phyloP scores from a whole-genome alignment of 2,113 vertebrate genomes.

The Ibidorhyncha struthersii region DNA sequence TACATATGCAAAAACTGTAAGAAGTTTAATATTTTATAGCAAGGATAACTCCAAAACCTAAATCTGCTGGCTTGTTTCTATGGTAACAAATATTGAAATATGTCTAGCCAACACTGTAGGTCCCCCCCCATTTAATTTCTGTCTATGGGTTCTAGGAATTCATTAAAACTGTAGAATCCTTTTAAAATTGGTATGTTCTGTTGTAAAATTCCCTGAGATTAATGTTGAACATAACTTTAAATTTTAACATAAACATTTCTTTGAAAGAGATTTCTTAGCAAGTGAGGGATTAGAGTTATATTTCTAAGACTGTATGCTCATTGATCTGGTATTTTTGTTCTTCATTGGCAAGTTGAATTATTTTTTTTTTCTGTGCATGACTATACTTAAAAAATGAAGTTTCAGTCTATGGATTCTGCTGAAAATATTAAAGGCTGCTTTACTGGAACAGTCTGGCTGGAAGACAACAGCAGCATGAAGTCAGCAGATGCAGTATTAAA shows the following conservation, averaged over 20 bases:
- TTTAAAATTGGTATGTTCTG: constrained; percentile 30
- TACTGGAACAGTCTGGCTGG: background rate
- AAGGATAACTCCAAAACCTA: constrained; percentile 74
- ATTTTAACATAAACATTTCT: constrained; percentile 60
- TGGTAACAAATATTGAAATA: constrained; percentile 78
- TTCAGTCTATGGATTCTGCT: background rate
- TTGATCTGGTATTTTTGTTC: constrained; percentile 30
- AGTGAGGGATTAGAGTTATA: background rate
- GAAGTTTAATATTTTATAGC: constrained; percentile 81
- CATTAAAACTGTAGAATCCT: constrained; percentile 62
- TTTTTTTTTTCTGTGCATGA: background rate
- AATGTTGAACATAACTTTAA: constrained; percentile 51
- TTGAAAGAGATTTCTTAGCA: constrained; percentile 45
- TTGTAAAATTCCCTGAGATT: constrained; percentile 60
- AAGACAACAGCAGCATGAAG: background rate
- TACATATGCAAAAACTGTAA: constrained; percentile 71
- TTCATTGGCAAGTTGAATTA: background rate
- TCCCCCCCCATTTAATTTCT: constrained; percentile 64
- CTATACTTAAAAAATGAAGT: background rate
- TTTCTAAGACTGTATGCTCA: background rate
- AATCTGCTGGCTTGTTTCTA: constrained; percentile 75
- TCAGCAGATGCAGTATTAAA: background rate
- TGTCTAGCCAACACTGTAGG: constrained; percentile 72
- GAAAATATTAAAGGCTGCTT: background rate
- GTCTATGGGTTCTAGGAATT: constrained; percentile 69